Percentiles rank a stretch among this genome's conserved stretches.
Conservation (phyloP, 2,797 vertebrate species). For the Oryzias sinensis region DNA sequence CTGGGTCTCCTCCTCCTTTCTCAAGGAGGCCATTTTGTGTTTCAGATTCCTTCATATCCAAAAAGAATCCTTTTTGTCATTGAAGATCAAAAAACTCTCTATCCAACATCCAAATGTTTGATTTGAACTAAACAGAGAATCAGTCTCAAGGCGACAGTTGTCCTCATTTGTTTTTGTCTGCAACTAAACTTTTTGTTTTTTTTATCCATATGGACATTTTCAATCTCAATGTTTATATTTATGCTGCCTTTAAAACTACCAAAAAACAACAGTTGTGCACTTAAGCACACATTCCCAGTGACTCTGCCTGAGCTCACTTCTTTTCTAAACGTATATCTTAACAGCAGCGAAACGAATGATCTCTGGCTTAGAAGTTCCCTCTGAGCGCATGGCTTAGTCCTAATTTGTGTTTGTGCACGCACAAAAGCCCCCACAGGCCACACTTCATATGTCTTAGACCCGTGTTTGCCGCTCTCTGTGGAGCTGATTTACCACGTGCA, state of each 20-base stretch:
- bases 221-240: not conserved
- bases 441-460: conserved; percentile 28
- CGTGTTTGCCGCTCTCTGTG: conserved; percentile 32
- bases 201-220: not conserved
- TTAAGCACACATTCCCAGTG: not conserved
- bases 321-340: conserved; percentile 50
- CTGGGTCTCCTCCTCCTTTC: conserved; percentile 12
- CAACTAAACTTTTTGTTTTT: conserved; percentile 1
- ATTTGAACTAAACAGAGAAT: conserved; percentile 4
- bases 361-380: conserved; percentile 39
- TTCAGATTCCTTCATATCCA: conserved; percentile 25
- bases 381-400: conserved; percentile 7
- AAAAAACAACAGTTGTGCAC: conserved; percentile 28
- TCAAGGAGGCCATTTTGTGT: conserved; percentile 53
- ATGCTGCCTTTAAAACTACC: conserved; percentile 13
- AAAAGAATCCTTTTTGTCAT: conserved; percentile 35
- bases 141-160: conserved; percentile 8
- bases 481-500: conserved; percentile 55
- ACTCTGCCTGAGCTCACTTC: conserved; percentile 42
- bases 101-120: conserved; percentile 6
- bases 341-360: conserved; percentile 62
- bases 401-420: conserved; percentile 20
- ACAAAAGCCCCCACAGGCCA: conserved; percentile 9
- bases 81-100: conserved; percentile 27
- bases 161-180: not conserved